Evolutionary conservation across 2,113 vertebrate species (phyloP).

Genomic region (Callithrix jacchus): DNA sequence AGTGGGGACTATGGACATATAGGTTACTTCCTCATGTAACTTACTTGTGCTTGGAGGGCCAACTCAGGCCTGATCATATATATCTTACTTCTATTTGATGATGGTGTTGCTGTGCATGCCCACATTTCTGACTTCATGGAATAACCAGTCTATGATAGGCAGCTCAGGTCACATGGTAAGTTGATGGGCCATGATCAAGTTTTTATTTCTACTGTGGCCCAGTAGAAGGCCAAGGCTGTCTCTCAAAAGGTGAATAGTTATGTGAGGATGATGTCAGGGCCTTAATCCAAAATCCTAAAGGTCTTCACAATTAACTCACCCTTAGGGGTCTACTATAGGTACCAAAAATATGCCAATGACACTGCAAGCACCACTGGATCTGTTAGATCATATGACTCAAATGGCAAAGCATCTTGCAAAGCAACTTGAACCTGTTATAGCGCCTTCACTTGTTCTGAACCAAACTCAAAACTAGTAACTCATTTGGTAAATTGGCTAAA

Average conservation of each 20-base stretch:
- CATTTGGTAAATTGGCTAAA: background rate
- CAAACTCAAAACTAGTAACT: background rate
- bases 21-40: background rate
- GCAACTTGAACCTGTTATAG: background rate
- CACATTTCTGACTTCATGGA: background rate
- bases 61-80: background rate
- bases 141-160: background rate
- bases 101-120: background rate
- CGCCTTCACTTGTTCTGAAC: background rate
- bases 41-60: background rate
- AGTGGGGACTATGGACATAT: background rate
- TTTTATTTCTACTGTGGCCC: background rate
- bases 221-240: background rate
- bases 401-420: background rate
- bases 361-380: background rate
- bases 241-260: background rate
- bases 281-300: background rate
- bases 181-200: background rate
- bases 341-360: background rate
- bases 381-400: background rate
- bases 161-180: background rate
- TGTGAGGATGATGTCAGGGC: background rate
- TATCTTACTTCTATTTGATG: background rate
- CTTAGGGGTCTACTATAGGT: background rate
- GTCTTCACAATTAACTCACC: background rate